Evolutionary conservation across 2,888 invertebrate genomes (phyloP), one percentile per base, ranked within the genome.

Genomic region (Macrophya annulata): DNA sequence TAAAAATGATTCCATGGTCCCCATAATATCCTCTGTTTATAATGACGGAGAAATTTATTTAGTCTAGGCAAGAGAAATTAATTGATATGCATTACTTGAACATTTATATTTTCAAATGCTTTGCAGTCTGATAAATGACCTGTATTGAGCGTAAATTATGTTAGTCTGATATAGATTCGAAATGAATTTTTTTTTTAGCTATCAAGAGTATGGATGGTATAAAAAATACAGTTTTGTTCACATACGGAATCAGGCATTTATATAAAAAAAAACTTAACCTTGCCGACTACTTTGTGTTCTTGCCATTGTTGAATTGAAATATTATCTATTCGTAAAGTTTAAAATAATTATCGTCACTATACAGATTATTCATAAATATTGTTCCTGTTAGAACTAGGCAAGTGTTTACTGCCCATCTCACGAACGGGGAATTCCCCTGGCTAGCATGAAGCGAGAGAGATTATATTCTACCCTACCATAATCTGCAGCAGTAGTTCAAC

Each of bases 161-260:
- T 79, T 79, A 79, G 79, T 79, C 59, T 79, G 48, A 79, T 51
- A 25, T 79, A 77, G 59, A 59, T 79, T 79, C 9, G 10, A 62
- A 40, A 79, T 45, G 12, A 74, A 43, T 45, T 45, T 37, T 79
- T 45, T 45, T 37, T 79, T n/a, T 6, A 77, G 3, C 9, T 37
- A 77, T 48, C 48, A 79, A 62, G 40, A 40, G 59, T 77, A 43
- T 77, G 43, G 25, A 77, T 31, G 55, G 48, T 25, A 51, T 77
- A 1, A 62, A 21, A 79, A 79, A 68, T 68, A 37, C 0, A 59
- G 43, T 37, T 62, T 48, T 79, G 79, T 79, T 79, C 79, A 79
- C 59, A 37, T 79, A 79, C 40, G 77, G 77, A 77, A 77, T 51
- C 31, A 37, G 31, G 37, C 37, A 55, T 9, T 77, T 55, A 1